A percentile compares a stretch with the other conserved stretches of the same genome.
These are phyloP conservation scores for Trochalopteron elliotii DNA, from an alignment of 2,113 vertebrate genomes.

Conservation along the genomic window DNA sequence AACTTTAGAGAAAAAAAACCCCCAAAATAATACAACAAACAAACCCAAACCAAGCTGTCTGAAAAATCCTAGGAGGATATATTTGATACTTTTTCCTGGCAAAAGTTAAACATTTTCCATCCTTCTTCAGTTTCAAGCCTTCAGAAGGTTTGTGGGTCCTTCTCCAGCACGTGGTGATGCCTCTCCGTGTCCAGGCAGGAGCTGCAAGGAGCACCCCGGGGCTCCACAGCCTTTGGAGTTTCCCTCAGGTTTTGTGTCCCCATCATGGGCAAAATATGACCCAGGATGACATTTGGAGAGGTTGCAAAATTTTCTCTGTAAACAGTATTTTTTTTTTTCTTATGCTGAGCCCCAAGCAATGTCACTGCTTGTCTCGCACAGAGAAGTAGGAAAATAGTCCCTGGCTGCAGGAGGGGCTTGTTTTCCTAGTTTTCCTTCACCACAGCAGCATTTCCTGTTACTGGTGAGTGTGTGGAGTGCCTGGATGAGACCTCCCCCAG, in stretches of 20 bases:
- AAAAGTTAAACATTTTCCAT: constrained; percentile 45
- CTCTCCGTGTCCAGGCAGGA: not conserved
- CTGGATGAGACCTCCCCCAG: not conserved
- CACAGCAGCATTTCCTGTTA: not conserved
- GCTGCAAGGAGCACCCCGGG: not conserved
- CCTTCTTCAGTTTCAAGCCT: constrained; percentile 33
- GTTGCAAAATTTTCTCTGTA: constrained; percentile 50
- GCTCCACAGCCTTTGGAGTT: not conserved
- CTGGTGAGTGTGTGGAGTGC: not conserved
- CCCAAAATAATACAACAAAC: not conserved
- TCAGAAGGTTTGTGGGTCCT: not conserved
- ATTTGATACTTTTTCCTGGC: constrained; percentile 65
- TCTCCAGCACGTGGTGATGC: not conserved
- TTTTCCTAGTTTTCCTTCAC: not conserved
- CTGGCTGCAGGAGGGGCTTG: not conserved
- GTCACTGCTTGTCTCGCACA: not conserved
- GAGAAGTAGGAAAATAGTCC: not conserved
- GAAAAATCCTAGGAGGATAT: constrained; percentile 29
- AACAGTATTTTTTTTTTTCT: not conserved
- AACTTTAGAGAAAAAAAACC: not conserved
- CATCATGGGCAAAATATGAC: not conserved
- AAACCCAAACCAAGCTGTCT: not conserved
- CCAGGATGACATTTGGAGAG: not conserved
- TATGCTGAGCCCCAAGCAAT: not conserved
- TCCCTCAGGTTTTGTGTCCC: not conserved